A percentile compares a stretch with the other conserved stretches of the same genome.
Conservation (phyloP, 1,140 invertebrate species). For the Macrocentrus cingulum region DNA sequence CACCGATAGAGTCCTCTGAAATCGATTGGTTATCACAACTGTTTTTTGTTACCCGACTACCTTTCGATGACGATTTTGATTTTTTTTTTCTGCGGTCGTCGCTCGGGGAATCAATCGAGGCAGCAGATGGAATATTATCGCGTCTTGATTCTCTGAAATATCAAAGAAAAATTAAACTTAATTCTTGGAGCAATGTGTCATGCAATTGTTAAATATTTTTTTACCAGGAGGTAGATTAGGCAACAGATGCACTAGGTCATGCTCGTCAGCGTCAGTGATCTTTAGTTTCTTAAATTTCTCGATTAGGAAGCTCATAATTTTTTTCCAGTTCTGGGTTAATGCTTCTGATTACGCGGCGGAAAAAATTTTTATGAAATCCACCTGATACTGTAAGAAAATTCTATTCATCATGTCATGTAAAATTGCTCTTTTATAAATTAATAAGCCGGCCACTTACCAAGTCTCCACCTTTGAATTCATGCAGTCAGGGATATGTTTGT, state of each 20-base stretch:
- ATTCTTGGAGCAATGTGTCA: neutral
- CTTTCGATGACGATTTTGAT: neutral
- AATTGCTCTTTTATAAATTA: no score
- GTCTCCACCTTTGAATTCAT: no score
- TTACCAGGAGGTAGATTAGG: conserved; percentile 3
- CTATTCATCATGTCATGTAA: no score
- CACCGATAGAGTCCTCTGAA: no score
- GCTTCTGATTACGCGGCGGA: no score
- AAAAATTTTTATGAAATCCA: no score
- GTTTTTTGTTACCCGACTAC: neutral
- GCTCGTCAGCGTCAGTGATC: neutral
- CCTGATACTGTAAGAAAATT: no score
- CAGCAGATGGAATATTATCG: conserved; percentile 11
- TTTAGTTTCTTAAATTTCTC: neutral
- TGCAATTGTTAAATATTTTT: neutral
- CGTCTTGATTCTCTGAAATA: neutral
- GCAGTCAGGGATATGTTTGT: no score
- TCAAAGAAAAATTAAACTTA: neutral
- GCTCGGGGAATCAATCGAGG: conserved; percentile 9
- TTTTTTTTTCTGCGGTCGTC: neutral
- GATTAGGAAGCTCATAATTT: neutral
- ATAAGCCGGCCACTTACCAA: no score
- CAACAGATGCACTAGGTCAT: neutral
- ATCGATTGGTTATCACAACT: no score
- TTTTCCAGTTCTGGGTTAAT: conserved; percentile 1